Base-by-base conservation (phyloP, 2,888 invertebrate genomes). In the Abrostola triplasia region DNA sequence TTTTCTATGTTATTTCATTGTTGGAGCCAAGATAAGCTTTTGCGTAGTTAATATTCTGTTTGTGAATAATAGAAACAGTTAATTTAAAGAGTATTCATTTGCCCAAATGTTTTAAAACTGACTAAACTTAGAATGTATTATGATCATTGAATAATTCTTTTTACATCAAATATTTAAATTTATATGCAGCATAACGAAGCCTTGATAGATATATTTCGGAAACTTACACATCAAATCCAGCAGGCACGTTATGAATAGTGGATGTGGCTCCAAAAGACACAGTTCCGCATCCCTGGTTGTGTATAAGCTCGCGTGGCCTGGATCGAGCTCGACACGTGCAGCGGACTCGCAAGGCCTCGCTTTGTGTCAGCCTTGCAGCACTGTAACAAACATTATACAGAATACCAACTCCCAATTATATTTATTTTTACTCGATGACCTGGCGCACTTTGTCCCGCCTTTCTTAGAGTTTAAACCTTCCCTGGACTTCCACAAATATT, bases 221-320 rank as follows among this genome's bases (percentile, higher is more conserved):
- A 67, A 56, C 36, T 52, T 67, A 49, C 73, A 49, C 73, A 59
- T 70, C 68, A 71, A 63, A 71, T 57, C 68, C 73, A 53, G 35
- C 62, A 63, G 53, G 54, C 59, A 49, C 63, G 60, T 48, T 60
- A 64, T 72, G 71, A 68, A 72, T 72, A 73, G 59, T 47, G 13
- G 53, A 73, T 64, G 41, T 36, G n/a, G 35, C 35, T 37, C 13
- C 48, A n/a, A 40, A 59, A 68, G 74, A 61, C 50, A 12, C 56
- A 69, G 62, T 59, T 65, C 58, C 66, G 44, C 61, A 62, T 65
- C 51, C 61, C 59, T 63, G 68, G 56, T 54, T 70, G 60, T 69
- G 65, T 73, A 70, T 73, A 73, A 73, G 74, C 69, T 50, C 53
- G 49, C 42, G 50, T 73, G 72, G 72, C 74, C 72, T 73, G 73